Percentiles rank a stretch among this genome's conserved stretches.
phyloP scores from a whole-genome alignment of 2,113 vertebrate genomes.

The Sylvilagus bachmani region DNA sequence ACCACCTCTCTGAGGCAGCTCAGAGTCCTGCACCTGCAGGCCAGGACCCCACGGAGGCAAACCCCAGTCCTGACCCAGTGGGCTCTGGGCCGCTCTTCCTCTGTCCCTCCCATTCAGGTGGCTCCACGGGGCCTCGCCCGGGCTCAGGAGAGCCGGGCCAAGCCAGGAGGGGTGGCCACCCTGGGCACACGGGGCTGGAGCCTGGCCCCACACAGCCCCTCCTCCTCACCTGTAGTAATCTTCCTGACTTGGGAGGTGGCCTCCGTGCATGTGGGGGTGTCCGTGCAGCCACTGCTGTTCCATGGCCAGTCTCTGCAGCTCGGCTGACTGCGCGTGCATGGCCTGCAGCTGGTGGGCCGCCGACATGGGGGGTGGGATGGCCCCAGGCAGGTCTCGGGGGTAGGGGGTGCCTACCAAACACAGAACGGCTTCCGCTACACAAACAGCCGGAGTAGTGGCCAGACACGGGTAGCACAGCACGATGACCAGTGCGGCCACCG shows the following conservation, averaged over 20 bases:
- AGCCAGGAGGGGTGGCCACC: background rate
- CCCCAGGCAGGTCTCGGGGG: conserved; percentile 94
- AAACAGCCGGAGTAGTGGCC: background rate
- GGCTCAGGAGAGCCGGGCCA: background rate
- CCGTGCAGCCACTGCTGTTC: conserved; percentile 99
- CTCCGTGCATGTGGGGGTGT: conserved; percentile 98
- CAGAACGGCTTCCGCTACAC: conserved; percentile 22
- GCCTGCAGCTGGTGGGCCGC: conserved; percentile 99
- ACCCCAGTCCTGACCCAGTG: background rate
- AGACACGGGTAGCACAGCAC: background rate
- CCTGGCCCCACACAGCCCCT: background rate
- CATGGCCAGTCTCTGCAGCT: conserved; percentile 98
- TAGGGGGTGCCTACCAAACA: conserved; percentile 93
- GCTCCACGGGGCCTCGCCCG: no score
- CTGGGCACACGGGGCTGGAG: no score
- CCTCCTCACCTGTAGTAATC: conserved; percentile 97
- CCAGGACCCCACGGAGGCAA: background rate
- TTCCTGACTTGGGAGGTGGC: conserved; percentile 97
- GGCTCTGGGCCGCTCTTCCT: background rate
- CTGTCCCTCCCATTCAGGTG: background rate
- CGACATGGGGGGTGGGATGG: conserved; percentile 97
- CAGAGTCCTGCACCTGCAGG: background rate
- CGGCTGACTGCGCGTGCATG: conserved; percentile 98
- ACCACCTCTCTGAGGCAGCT: no score
- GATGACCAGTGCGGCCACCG: background rate